phyloP scores from a whole-genome alignment of 2,888 invertebrate species.

The Drosophila nigritarsus region DNA sequence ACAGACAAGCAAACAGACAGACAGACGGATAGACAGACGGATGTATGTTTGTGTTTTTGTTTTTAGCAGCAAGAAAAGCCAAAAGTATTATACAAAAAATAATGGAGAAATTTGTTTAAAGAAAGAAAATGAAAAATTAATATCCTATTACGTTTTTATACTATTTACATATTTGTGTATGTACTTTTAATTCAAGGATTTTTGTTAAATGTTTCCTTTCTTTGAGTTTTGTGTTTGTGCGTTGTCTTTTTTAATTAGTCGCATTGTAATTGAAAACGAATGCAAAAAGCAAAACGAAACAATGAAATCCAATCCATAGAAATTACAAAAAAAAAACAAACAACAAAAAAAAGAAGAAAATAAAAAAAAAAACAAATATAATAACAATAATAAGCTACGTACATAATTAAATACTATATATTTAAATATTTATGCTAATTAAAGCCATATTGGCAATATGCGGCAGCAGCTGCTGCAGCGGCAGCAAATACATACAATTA shows the following conservation, averaged over 20 bases:
- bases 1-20: neutral
- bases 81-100: conserved; percentile 70
- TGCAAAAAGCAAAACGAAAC: conserved; percentile 20
- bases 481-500: conserved; percentile 40
- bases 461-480: conserved; percentile 23
- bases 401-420: conserved; percentile 44
- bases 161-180: conserved; percentile 4
- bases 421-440: conserved; percentile 60
- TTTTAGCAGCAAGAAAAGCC: conserved; percentile 68
- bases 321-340: neutral
- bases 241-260: conserved; percentile 30
- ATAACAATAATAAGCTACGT: conserved; percentile 68
- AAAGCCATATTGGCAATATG: conserved; percentile 71
- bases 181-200: conserved; percentile 31
- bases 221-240: conserved; percentile 14
- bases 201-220: conserved; percentile 54
- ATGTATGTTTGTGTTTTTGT: conserved; percentile 19
- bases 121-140: conserved; percentile 26
- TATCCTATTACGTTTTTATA: conserved; percentile 54
- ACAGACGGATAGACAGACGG: neutral
- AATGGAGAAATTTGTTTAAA: conserved; percentile 49
- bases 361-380: conserved; percentile 13
- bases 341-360: neutral
- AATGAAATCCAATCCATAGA: conserved; percentile 22
- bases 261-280: conserved; percentile 38